Base-by-base conservation (phyloP, 2,888 invertebrate species). In the Chouioia cunea region DNA sequence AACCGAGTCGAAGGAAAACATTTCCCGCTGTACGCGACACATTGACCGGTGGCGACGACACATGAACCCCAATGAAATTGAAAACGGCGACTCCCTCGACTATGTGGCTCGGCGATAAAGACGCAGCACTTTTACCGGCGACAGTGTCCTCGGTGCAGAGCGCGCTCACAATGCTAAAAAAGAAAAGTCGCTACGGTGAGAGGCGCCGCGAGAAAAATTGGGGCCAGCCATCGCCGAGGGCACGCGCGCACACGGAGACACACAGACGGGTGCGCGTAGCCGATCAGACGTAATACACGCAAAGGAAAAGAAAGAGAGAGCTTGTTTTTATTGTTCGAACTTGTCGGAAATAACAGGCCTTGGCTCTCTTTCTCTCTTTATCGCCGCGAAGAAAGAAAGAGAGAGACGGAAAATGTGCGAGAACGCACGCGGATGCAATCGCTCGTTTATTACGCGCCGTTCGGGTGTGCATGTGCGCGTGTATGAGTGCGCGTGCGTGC, bases 141-240 rank as follows among this genome's bases (percentile, higher is more conserved):
- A 69, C 66, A 71, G 3, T 62, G 23, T 56, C 54, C 15, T 52
- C 50, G 36, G 4, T 12, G 12, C 6, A 36, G 36, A 36, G 36
- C 36, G 36, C 27, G 27, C 27, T 27, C 27, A 6, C 4, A 12
- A 6, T 12, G 6, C 23, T 62, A 62, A 68, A 69, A 58, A 57
- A 27, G 63, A 75, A 76, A 73, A 70, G 62, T 67, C 65, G 74
- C 59, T 65, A 59, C 48, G n/a, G 52, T 44, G 58, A 66, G 47
- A 58, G 59, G 58, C 22, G 54, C 16, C 54, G 54, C 22, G 46
- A 59, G 68, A 65, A 70, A 70, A 74, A 75, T 76, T 65, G 71
- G 70, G 75, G 72, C 73, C 76, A 75, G 68, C 58, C 65, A 73
- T 75, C 22, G 66, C 70, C 73, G 59, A 63, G 58, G 70, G 66